Evolutionary conservation across 2,888 invertebrate genomes (phyloP).

Genomic region (Orthosia gothica): DNA sequence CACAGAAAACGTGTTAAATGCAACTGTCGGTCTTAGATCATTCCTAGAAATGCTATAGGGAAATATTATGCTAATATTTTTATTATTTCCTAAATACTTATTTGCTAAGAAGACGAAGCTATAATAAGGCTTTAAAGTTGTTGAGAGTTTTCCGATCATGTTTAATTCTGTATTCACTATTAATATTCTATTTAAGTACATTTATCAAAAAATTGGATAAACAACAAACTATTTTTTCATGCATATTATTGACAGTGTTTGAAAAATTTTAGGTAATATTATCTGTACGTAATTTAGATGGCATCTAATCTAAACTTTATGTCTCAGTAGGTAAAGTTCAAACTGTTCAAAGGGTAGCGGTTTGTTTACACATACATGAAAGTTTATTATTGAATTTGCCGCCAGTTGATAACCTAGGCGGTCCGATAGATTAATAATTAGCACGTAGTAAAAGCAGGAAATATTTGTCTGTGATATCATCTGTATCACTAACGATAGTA

Average conservation of each 20-base stretch:
- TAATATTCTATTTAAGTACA: too few relatives aligned
- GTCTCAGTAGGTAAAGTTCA: conserved; percentile 16
- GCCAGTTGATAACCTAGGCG: conserved; percentile 30
- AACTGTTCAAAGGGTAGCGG: conserved; percentile 19
- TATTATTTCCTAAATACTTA: too few relatives aligned
- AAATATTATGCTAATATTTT: too few relatives aligned
- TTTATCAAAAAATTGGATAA: too few relatives aligned
- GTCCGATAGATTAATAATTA: conserved; percentile 33
- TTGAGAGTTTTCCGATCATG: too few relatives aligned
- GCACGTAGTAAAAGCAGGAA: conserved; percentile 5
- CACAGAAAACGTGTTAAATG: conserved; percentile 17
- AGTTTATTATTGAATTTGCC: conserved; percentile 31
- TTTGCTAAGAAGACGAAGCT: too few relatives aligned
- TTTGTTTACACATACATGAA: conserved; percentile 36
- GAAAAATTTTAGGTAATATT: background rate
- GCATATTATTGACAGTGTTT: too few relatives aligned
- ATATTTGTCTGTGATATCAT: background rate
- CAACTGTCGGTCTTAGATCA: conserved; percentile 2
- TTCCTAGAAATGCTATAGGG: too few relatives aligned
- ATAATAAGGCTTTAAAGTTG: too few relatives aligned
- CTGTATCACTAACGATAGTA: background rate
- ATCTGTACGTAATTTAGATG: conserved; percentile 17
- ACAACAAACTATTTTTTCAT: too few relatives aligned
- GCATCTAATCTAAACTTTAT: conserved; percentile 28
- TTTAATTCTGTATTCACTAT: too few relatives aligned